A percentile compares a stretch with the other conserved stretches of the same genome.
These are phyloP conservation scores for Hirtodrosophila confusa DNA, from an alignment of 2,888 invertebrate species.

Conservation along the genomic window DNA sequence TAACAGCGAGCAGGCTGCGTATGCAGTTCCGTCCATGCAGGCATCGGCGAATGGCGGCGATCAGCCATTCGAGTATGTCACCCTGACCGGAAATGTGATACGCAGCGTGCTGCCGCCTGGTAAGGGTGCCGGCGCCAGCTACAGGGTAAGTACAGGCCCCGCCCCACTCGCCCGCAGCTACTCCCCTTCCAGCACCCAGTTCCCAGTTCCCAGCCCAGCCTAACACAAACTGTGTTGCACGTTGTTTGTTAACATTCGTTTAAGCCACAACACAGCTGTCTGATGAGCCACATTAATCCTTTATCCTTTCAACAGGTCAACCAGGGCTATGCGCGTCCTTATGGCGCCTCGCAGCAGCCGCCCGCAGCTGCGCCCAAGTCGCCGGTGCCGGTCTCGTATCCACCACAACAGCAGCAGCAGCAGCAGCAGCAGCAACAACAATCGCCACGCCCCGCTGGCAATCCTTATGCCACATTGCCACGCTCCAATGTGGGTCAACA, in stretches of 20 bases:
- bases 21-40: constrained; percentile 41
- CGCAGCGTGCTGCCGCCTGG: constrained; percentile 84
- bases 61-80: constrained; percentile 83
- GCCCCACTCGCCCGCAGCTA: not conserved
- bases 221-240: not conserved
- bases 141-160: constrained; percentile 78
- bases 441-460: constrained; percentile 69
- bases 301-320: constrained; percentile 72
- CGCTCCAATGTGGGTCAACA: constrained; percentile 82
- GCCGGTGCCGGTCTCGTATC: constrained; percentile 81
- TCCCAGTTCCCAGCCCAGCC: not conserved
- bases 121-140: constrained; percentile 81
- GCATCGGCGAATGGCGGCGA: constrained; percentile 45
- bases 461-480: constrained; percentile 83
- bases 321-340: constrained; percentile 83
- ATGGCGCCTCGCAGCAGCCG: constrained; percentile 70
- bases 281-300: constrained; percentile 1
- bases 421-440: constrained; percentile 66
- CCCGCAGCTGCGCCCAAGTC: constrained; percentile 81
- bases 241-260: too few relatives aligned
- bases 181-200: not conserved
- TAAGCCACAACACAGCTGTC: constrained; percentile 5
- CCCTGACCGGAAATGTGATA: constrained; percentile 84
- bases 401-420: constrained; percentile 76
- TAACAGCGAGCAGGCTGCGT: constrained; percentile 49